Evolutionary conservation across 1,140 invertebrate genomes (phyloP).

Genomic region (Drosophila rhopaloa): DNA sequence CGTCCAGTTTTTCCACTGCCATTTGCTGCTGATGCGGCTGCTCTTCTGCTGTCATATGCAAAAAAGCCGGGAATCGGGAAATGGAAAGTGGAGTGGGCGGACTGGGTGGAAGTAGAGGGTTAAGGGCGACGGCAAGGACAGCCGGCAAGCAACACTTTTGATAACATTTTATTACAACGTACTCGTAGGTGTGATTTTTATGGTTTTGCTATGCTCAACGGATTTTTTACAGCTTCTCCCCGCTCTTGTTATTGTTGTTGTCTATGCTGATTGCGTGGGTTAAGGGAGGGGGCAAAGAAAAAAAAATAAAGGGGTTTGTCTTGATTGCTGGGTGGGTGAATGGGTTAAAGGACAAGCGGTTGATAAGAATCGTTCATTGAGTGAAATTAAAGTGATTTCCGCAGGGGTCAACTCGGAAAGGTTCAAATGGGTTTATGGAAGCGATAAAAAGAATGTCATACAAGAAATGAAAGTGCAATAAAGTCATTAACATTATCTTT

Average conservation of each 20-base stretch:
- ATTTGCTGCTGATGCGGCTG: slow-evolving; percentile 28
- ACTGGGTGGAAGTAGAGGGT: slow-evolving; percentile 17
- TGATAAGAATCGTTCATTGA: slow-evolving; percentile 48
- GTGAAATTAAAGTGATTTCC: slow-evolving; percentile 54
- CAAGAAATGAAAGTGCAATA: slow-evolving; percentile 1
- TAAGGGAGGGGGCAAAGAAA: slow-evolving; percentile 4
- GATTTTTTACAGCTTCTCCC: slow-evolving; percentile 57
- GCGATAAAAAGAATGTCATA: not conserved
- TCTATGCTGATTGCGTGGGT: slow-evolving; percentile 72
- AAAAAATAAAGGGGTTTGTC: slow-evolving; percentile 41
- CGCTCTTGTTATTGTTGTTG: slow-evolving; percentile 37
- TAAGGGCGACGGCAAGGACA: slow-evolving; percentile 48
- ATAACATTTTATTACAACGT: slow-evolving; percentile 83
- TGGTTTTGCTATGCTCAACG: slow-evolving; percentile 81
- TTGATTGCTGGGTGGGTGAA: slow-evolving; percentile 33
- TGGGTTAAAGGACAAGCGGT: slow-evolving; percentile 38
- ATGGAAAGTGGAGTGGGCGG: slow-evolving; percentile 22
- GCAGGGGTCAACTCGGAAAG: not conserved
- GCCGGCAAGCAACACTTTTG: slow-evolving; percentile 76
- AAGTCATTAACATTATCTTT: slow-evolving; percentile 20
- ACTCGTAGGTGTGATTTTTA: slow-evolving; percentile 83
- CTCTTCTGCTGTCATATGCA: slow-evolving; percentile 76
- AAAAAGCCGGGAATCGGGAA: slow-evolving; percentile 38
- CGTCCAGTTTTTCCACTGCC: slow-evolving; percentile 55
- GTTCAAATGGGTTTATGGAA: slow-evolving; percentile 11